Conservation (phyloP, 1,140 invertebrate species). For the Bombus difficillimus region DNA sequence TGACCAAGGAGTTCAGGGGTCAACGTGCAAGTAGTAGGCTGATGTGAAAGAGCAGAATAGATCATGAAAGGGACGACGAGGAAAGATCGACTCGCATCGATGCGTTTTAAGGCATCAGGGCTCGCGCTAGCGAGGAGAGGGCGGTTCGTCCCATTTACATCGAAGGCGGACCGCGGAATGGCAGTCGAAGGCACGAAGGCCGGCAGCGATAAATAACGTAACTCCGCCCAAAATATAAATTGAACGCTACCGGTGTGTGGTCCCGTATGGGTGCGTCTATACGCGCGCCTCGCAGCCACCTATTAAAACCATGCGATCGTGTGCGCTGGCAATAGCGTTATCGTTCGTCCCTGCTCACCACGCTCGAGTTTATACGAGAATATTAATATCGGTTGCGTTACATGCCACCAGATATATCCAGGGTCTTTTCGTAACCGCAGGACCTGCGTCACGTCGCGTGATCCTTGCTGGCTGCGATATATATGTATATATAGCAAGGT, state of each 20-base stretch:
- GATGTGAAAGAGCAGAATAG: background rate
- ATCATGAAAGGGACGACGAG: background rate
- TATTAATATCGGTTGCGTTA: conserved; percentile 29
- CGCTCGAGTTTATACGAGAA: conserved; percentile 39
- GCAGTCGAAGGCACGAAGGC: conserved; percentile 72
- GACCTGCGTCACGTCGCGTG: no score
- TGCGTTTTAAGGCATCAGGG: conserved; percentile 47
- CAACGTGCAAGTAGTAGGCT: background rate
- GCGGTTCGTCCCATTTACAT: conserved; percentile 71
- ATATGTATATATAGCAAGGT: no score
- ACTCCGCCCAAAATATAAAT: conserved; percentile 80
- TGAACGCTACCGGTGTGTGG: conserved; percentile 79
- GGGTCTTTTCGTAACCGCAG: no score
- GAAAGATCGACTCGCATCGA: conserved; percentile 52
- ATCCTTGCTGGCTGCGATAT: no score
- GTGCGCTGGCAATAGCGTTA: conserved; percentile 22
- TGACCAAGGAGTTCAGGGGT: conserved; percentile 31
- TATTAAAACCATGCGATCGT: conserved; percentile 46
- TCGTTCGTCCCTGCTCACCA: background rate
- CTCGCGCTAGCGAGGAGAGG: conserved; percentile 50
- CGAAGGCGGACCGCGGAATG: conserved; percentile 70
- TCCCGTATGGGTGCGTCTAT: conserved; percentile 59
- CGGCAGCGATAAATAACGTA: conserved; percentile 75
- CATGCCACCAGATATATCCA: background rate
- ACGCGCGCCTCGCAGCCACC: conserved; percentile 29